These are phyloP conservation scores for Meloidogyne exigua DNA, from an alignment of 1,140 invertebrate genomes.

Conservation along the genomic window DNA sequence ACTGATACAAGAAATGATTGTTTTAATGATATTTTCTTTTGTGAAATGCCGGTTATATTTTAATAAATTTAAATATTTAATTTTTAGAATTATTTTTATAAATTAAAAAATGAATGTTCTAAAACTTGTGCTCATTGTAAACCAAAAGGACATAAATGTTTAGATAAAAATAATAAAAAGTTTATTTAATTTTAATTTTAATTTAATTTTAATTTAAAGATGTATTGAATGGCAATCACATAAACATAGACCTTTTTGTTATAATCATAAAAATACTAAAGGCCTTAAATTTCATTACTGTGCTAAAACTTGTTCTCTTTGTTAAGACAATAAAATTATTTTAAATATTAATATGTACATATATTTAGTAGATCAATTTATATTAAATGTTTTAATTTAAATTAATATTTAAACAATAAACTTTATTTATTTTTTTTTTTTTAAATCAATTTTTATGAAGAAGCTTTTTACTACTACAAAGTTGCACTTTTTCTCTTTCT, in stretches of 20 bases:
- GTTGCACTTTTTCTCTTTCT: background rate
- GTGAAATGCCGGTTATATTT: constrained; percentile 8
- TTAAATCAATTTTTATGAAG: background rate
- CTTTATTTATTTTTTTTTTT: background rate
- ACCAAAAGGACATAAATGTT: constrained; percentile 11
- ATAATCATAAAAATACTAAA: constrained; percentile 3
- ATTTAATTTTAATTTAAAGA: background rate
- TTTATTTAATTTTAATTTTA: background rate
- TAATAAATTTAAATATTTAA: background rate
- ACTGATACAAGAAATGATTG: constrained; percentile 11
- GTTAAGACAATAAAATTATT: background rate
- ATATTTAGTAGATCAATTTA: too few relatives aligned
- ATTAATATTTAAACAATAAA: too few relatives aligned
- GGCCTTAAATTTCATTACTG: constrained; percentile 7
- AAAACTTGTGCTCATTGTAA: background rate
- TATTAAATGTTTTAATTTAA: too few relatives aligned
- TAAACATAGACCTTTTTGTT: constrained; percentile 8
- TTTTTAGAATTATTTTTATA: constrained; percentile 12
- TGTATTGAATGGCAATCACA: constrained; percentile 6
- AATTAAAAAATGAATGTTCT: constrained; percentile 4
- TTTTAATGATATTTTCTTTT: constrained; percentile 6
- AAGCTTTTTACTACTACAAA: background rate
- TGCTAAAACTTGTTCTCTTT: constrained; percentile 2
- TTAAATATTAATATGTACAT: too few relatives aligned
- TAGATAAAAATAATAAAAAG: background rate